A percentile compares a stretch with the other conserved stretches of the same genome.
These are phyloP conservation scores for Cottoperca gobio DNA, from an alignment of 2,797 vertebrate species.

Conservation along the genomic window DNA sequence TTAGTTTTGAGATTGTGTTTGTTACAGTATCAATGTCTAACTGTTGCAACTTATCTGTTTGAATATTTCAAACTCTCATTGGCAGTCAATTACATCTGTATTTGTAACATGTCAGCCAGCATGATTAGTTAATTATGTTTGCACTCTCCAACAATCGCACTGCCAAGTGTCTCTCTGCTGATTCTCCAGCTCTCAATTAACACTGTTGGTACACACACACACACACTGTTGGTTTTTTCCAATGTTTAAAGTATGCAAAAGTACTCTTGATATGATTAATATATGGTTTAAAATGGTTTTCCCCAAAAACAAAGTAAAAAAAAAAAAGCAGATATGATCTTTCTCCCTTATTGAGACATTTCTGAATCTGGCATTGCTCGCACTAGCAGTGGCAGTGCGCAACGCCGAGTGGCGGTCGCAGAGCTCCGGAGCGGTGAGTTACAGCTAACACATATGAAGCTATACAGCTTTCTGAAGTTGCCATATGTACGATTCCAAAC, in stretches of 20 bases:
- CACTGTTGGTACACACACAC: neutral
- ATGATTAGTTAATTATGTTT: constrained; percentile 81
- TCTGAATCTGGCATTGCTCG: too few relatives aligned
- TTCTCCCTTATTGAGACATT: too few relatives aligned
- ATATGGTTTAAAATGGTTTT: too few relatives aligned
- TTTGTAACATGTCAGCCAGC: constrained; percentile 75
- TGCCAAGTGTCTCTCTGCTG: constrained; percentile 48
- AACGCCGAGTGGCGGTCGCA: too few relatives aligned
- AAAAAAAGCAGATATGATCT: too few relatives aligned
- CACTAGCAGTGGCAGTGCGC: too few relatives aligned
- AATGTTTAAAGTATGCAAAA: constrained; percentile 29
- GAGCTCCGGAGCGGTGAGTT: too few relatives aligned
- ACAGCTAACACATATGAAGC: too few relatives aligned
- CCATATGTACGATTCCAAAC: neutral
- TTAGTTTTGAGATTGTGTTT: constrained; percentile 78
- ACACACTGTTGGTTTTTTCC: constrained; percentile 32
- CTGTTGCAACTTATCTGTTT: constrained; percentile 69
- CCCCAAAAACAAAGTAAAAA: too few relatives aligned
- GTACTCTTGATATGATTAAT: too few relatives aligned
- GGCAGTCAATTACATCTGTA: constrained; percentile 79
- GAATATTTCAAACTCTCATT: constrained; percentile 78
- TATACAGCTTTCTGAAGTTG: neutral
- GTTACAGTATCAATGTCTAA: constrained; percentile 67
- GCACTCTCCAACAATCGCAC: constrained; percentile 49
- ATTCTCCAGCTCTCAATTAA: constrained; percentile 22